These are phyloP conservation scores for Mesoclemmys tuberculata DNA, from an alignment of 2,113 vertebrate genomes.

Conservation along the genomic window DNA sequence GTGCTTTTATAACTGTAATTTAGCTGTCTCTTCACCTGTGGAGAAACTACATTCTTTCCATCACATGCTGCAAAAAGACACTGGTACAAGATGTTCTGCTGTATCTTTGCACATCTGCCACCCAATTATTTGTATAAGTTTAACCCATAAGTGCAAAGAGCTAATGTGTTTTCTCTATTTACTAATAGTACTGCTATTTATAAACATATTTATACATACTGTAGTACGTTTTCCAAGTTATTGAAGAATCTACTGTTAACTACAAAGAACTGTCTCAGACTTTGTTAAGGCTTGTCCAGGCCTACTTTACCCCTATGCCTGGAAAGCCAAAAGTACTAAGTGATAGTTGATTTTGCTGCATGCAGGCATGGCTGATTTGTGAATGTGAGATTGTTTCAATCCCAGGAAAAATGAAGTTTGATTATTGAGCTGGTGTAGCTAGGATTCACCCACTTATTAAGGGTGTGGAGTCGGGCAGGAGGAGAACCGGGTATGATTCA, in stretches of 20 bases:
- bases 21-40: background rate
- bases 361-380: background rate
- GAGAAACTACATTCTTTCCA: background rate
- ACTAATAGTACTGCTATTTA: background rate
- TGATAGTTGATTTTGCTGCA: background rate
- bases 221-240: background rate
- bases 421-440: conserved; percentile 15
- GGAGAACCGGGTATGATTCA: conserved; percentile 36
- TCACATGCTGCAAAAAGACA: background rate
- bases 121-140: background rate
- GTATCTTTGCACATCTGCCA: background rate
- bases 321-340: background rate
- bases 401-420: conserved; percentile 25
- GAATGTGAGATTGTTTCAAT: conserved; percentile 38
- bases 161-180: background rate
- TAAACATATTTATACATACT: background rate
- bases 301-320: background rate
- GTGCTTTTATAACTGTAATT: background rate
- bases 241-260: background rate
- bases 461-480: background rate
- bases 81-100: background rate
- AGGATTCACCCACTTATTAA: conserved; percentile 11
- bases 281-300: background rate
- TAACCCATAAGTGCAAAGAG: background rate
- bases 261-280: background rate